Evolutionary conservation across 2,888 invertebrate genomes (phyloP), one percentile per base, ranked within the genome.

Genomic region (Carabus problematicus): DNA sequence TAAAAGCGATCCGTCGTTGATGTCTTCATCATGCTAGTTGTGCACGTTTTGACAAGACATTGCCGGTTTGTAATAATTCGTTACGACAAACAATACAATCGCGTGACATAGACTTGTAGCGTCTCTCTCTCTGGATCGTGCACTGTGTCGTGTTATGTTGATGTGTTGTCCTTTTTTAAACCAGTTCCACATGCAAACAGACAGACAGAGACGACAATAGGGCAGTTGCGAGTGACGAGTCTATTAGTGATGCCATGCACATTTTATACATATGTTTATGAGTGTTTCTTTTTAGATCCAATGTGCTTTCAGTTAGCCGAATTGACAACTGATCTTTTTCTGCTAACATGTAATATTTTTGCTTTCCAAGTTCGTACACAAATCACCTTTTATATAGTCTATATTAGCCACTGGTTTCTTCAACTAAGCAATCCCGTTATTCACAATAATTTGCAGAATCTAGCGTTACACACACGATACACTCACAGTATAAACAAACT

Each of bases 81-180:
- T 61, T 45, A 19, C 19, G 43, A 45, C 61, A 43, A 45, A 61
- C 61, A 61, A 61, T 45, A 29, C 18, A 59, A 12, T 39, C 14
- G 59, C 42, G 59, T 52, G 52, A 18, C 52, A 16, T 18, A 18
- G 16, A 29, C 6, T 3, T 6, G 6, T 6, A 3, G 3, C 6
- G 29, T 29, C 3, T 29, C 29, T 29, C 29, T 29, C 6, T 29
- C 29, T 29, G 3, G 29, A 2, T 19, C 52, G 52, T 16, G n/a
- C 16, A 7, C 19, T 52, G 18, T 61, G 19, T 61, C 45, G 45
- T 61, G 19, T 19, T 61, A 45, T 45, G 43, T 61, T 7, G 19
- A 52, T 52, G 3, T 14, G 29, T 14, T 29, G 61, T 61, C 61
- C 61, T 61, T 19, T 19, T 61, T 19, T 61, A 61, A 18, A 45